Evolutionary conservation across 2,888 invertebrate genomes (phyloP), one percentile per base, ranked within the genome.

Genomic region (Apodemia duryi): DNA sequence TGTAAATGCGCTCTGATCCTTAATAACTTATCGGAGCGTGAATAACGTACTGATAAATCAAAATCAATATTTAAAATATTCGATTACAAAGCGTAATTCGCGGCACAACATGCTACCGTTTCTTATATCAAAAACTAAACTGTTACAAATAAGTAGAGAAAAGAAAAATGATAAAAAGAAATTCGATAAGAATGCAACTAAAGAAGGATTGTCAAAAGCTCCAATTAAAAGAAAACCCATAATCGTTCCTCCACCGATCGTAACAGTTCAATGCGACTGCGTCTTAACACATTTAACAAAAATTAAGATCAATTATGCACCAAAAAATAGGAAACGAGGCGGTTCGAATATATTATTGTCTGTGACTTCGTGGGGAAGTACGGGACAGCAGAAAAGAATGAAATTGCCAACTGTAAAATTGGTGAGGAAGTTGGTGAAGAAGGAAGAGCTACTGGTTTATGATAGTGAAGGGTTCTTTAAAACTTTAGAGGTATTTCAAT

Each of bases 71-170:
- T 11, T 57, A 10, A 57, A 11, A 57, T 57, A 11, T 5, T 57
- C 29, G 4, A 57, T 57, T 57, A 32, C 54, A 57, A 28, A 29
- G 11, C 32, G 54, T 57, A 10, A 57, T 6, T 54, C 10, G 5
- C 5, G 32, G 29, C 32, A 57, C 29, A 62, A 72, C 32, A 87
- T 90, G 88, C 72, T 90, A 62, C 91, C 90, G n/a, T 82, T 88
- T 74, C 68, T 89, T 46, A 82, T 89, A 74, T 88, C 89, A 0
- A 87, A 89, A 75, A 84, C 88, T 0, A 88, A 86, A 74, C 71
- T 88, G 1, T 66, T 88, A 32, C 81, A 87, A 52, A 72, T 78
- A 28, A 85, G 77, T 66, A 84, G 78, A 67, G 82, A 82, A 7
- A 84, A 73, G 46, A 72, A 75, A 9, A 68, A 74, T 11, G 81